These are phyloP conservation scores for Nasonia longicornis DNA, from an alignment of 1,140 invertebrate species.

Conservation along the genomic window DNA sequence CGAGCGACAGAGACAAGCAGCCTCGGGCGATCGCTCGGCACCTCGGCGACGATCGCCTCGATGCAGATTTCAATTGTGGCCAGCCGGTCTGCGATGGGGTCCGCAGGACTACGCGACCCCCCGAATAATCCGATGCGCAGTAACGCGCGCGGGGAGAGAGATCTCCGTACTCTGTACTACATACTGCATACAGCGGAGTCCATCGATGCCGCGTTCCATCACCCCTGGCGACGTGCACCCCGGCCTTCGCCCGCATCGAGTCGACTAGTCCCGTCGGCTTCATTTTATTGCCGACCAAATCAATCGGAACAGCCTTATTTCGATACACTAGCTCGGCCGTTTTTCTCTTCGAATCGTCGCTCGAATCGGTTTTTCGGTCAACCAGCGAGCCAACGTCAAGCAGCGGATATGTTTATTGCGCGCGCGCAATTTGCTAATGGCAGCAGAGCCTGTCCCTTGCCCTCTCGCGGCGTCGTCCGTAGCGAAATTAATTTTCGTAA, in stretches of 20 bases:
- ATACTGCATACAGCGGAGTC: no score
- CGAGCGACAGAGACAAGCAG: not conserved
- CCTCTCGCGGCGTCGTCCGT: conserved; percentile 22
- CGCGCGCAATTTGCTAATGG: no score
- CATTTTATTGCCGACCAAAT: conserved; percentile 58
- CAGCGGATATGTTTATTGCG: no score
- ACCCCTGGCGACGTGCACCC: conserved; percentile 33
- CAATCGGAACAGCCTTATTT: conserved; percentile 42
- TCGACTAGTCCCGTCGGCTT: conserved; percentile 45
- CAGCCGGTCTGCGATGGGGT: conserved; percentile 52
- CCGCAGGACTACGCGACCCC: conserved; percentile 42
- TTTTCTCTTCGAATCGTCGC: no score
- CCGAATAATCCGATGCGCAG: conserved; percentile 54
- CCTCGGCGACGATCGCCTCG: conserved; percentile 52
- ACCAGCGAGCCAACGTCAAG: no score
- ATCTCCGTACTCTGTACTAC: no score
- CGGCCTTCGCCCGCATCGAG: not conserved
- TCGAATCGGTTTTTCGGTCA: no score
- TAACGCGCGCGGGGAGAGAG: conserved; percentile 47
- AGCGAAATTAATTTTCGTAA: not conserved
- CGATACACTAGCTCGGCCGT: no score
- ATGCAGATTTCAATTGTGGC: conserved; percentile 59
- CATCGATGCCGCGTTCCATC: not conserved
- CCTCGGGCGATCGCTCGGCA: not conserved
- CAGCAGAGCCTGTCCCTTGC: conserved; percentile 14